Evolutionary conservation across 2,888 invertebrate genomes (phyloP).

Genomic region (Lycia hirtaria): DNA sequence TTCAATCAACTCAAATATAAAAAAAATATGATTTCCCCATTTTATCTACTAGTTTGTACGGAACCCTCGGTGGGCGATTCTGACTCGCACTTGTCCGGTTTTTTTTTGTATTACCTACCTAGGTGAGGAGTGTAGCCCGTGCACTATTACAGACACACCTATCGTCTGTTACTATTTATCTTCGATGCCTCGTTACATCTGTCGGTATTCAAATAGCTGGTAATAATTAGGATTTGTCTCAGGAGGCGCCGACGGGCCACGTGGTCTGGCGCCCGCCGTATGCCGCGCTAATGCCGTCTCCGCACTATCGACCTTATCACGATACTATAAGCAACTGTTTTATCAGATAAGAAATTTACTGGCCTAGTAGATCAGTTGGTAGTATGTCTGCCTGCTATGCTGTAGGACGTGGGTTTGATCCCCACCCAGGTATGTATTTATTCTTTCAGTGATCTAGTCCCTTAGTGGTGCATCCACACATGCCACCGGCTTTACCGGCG

Average conservation of each 20-base stretch:
- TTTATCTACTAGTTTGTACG: too few relatives aligned
- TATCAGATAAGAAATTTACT: not conserved
- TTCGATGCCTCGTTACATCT: slow-evolving; percentile 10
- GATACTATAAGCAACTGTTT: not conserved
- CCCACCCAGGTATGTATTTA: too few relatives aligned
- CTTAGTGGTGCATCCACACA: too few relatives aligned
- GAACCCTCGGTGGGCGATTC: too few relatives aligned
- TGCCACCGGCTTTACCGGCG: too few relatives aligned
- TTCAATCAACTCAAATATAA: too few relatives aligned
- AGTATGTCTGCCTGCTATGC: too few relatives aligned
- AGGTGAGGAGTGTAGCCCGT: not conserved
- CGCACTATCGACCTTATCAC: slow-evolving; percentile 13
- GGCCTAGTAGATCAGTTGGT: too few relatives aligned
- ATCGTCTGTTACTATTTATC: slow-evolving; percentile 13
- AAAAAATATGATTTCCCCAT: too few relatives aligned
- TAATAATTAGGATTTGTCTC: slow-evolving; percentile 27
- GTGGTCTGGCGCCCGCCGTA: slow-evolving; percentile 26
- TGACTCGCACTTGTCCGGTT: too few relatives aligned
- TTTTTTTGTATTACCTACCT: not conserved
- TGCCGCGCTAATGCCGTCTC: slow-evolving; percentile 11
- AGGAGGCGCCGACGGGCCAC: slow-evolving; percentile 26
- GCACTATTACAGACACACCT: slow-evolving; percentile 7
- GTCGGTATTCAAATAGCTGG: slow-evolving; percentile 20
- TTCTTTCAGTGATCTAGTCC: too few relatives aligned
- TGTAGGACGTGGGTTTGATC: too few relatives aligned